Base-by-base conservation (phyloP, 1,140 invertebrate species). In the Aricia agestis region DNA sequence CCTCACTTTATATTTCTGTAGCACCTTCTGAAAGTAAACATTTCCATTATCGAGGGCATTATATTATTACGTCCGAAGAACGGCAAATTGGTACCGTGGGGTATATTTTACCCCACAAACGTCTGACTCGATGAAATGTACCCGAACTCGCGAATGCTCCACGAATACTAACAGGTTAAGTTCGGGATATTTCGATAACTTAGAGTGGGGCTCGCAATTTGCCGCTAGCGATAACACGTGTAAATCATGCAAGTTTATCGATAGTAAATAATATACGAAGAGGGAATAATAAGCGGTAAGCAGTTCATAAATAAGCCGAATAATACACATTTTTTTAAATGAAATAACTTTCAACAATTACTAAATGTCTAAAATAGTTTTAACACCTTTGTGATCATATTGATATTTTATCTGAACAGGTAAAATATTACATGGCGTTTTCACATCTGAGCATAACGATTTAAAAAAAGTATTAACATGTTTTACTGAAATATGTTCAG, bases 141-240 rank as follows among this genome's bases (percentile, higher is more conserved):
- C 67, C 68, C 66, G 25, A 72, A 70, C 57, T 61, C 58, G 58
- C 32, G 15, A 61, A 72, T 70, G 68, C 65, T 17, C 59, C 65
- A 59, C 61, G 75, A 76, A 76, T 76, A 76, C 70, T 76, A 76
- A 76, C 41, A 66, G 52, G 68, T 69, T 61, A 69, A 61, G 58
- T 63, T 69, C 17, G 41, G 9, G 68, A 63, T 69, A 69, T 69
- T 69, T 63, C 67, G 25, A 59, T 68, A 59, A 68, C 52, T 68
- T 68, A 6, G 42, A 17, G 57, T 31, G 58, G 45, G 52, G 67
- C 45, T 7, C 15, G 31, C 19, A 68, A 32, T 57, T 68, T 58
- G 13, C 13, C 19, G 7, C 67, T 7, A 68, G 18, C 18, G 36
- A 52, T 45, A 67, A 17, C 25, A 10, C 18, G 10, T 6, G 17